phyloP scores from a whole-genome alignment of 2,113 vertebrate species.

The Hymenochirus boettgeri region DNA sequence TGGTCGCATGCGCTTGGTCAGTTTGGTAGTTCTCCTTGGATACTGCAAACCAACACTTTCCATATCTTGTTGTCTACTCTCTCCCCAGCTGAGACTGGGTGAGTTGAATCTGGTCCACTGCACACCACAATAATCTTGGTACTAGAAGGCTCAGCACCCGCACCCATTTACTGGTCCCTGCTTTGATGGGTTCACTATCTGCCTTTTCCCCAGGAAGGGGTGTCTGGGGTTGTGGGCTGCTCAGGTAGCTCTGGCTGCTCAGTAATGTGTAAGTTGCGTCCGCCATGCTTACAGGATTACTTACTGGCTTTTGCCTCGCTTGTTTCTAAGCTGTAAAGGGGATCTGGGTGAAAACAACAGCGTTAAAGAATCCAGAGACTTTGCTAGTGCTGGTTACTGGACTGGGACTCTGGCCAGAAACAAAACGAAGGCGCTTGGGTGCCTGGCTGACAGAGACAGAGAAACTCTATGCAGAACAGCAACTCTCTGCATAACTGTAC shows the following conservation, averaged over 20 bases:
- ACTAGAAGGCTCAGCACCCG: conserved; percentile 92
- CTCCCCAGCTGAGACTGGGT: conserved; percentile 88
- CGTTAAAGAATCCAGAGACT: conserved; percentile 50
- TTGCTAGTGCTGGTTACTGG: conserved; percentile 60
- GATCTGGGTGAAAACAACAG: conserved; percentile 45
- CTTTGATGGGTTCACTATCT: conserved; percentile 65
- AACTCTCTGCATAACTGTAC: conserved; percentile 66
- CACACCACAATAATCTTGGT: conserved; percentile 83
- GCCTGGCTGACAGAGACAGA: conserved; percentile 40
- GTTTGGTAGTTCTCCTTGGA: conserved; percentile 90
- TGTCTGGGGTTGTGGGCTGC: conserved; percentile 55
- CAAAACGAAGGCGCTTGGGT: no score
- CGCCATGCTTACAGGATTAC: conserved; percentile 69
- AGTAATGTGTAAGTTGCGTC: conserved; percentile 79
- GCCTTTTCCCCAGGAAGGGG: conserved; percentile 63
- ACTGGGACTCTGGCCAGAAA: conserved; percentile 77
- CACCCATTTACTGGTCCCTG: conserved; percentile 83
- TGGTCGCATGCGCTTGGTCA: conserved; percentile 86
- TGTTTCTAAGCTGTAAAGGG: conserved; percentile 14
- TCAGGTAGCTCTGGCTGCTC: no score
- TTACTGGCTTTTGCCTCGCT: conserved; percentile 23
- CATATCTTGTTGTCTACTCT: conserved; percentile 89
- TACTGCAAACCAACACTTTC: conserved; percentile 87
- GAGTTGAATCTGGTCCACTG: conserved; percentile 95
- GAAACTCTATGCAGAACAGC: conserved; percentile 70